phyloP scores from a whole-genome alignment of 2,797 vertebrate genomes.

The Halcyon smyrnensis region DNA sequence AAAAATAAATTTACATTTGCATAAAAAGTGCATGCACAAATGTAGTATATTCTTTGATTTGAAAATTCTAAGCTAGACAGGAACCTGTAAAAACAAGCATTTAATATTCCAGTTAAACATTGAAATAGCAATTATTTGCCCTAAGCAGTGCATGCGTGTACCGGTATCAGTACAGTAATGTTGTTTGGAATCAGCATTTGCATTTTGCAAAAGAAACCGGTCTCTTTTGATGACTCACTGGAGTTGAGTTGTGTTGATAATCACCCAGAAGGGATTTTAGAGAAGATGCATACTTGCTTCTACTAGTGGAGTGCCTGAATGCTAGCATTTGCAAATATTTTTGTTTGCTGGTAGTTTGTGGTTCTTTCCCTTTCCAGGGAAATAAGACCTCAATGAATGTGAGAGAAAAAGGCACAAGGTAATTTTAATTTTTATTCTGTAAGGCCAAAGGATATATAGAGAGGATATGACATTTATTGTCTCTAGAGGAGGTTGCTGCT shows the following conservation, averaged over 20 bases:
- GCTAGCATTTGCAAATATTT: neutral
- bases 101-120: neutral
- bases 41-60: neutral
- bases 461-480: neutral
- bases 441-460: neutral
- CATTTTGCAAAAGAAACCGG: neutral
- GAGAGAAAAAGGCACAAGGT: neutral
- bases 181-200: neutral
- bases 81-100: rapidly evolving
- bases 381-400: neutral
- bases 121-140: neutral
- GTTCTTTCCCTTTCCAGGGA: neutral
- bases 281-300: neutral
- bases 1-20: rapidly evolving
- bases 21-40: rapidly evolving
- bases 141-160: neutral
- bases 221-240: neutral
- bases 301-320: neutral
- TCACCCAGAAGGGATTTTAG: neutral
- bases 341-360: neutral
- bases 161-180: neutral
- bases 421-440: neutral
- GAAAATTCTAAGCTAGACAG: neutral
- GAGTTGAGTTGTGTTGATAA: neutral
- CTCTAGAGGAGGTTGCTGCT: neutral